These are phyloP conservation scores for Cyprinella venusta DNA, from an alignment of 2,797 vertebrate species.

Conservation along the genomic window DNA sequence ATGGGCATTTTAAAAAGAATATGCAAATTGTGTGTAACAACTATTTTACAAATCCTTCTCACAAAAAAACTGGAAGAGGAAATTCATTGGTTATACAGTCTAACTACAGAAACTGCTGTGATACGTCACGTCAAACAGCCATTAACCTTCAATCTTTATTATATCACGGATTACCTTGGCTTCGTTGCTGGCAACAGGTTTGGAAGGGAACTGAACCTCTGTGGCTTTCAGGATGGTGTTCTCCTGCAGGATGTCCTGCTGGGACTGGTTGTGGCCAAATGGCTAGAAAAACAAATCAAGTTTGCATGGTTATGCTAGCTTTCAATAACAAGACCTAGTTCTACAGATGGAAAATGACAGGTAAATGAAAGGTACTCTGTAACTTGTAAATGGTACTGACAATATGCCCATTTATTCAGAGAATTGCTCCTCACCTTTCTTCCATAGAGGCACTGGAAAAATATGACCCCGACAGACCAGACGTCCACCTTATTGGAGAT, in stretches of 20 bases:
- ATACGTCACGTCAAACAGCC: background rate
- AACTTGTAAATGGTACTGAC: background rate
- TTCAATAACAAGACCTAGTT: background rate
- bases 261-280: constrained; percentile 99
- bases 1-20: background rate
- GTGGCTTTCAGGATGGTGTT: constrained; percentile 99
- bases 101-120: background rate
- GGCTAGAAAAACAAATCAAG: constrained; percentile 79
- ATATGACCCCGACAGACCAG: constrained; percentile 98
- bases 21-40: background rate
- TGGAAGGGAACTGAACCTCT: constrained; percentile 97
- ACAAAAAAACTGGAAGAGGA: background rate
- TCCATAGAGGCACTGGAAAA: constrained; percentile 99
- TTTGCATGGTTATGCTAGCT: background rate
- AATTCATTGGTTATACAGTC: background rate
- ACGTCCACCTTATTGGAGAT: constrained; percentile 99
- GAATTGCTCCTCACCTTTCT: constrained; percentile 86
- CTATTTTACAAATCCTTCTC: background rate
- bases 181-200: constrained; percentile 97
- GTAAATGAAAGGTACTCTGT: background rate
- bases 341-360: background rate
- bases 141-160: background rate
- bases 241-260: constrained; percentile 99
- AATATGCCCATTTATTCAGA: background rate
- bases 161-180: constrained; percentile 85